These are phyloP conservation scores for Hippolais icterina DNA, from an alignment of 2,113 vertebrate genomes.

Conservation along the genomic window DNA sequence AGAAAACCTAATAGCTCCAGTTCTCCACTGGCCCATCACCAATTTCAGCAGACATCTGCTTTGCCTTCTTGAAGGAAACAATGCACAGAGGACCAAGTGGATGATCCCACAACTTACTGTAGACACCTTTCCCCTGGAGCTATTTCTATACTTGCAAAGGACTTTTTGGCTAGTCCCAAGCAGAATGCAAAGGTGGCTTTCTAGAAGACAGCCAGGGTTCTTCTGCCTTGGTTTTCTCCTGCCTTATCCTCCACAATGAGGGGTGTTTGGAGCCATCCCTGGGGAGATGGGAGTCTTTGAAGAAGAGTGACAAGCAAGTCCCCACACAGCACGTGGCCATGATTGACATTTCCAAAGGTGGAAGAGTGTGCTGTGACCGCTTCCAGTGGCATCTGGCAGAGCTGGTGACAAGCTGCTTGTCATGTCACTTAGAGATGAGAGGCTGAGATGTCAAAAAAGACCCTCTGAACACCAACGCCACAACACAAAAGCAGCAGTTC, in stretches of 20 bases:
- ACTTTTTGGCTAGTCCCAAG: background rate
- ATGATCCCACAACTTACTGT: background rate
- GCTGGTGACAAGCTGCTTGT: slow-evolving; percentile 45
- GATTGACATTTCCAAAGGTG: slow-evolving; percentile 48
- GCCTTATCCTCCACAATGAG: background rate
- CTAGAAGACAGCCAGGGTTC: background rate
- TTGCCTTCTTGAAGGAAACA: background rate
- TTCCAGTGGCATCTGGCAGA: background rate
- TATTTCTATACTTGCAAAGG: background rate
- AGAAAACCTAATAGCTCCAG: background rate
- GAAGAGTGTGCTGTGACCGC: background rate
- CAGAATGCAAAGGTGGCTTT: background rate
- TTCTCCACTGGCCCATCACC: background rate
- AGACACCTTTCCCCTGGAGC: background rate
- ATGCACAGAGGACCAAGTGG: background rate
- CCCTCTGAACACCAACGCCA: background rate
- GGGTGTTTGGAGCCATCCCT: background rate
- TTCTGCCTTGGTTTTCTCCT: background rate
- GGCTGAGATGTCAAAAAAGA: background rate
- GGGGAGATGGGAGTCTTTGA: background rate
- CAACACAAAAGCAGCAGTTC: slow-evolving; percentile 43
- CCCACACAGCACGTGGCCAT: fast-evolving
- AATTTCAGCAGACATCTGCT: background rate
- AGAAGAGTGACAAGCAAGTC: background rate
- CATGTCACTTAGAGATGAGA: slow-evolving; percentile 26